Percentiles rank a stretch among this genome's conserved stretches.
Conservation (phyloP, 2,888 invertebrate genomes). For the Mesochorus sp. region DNA sequence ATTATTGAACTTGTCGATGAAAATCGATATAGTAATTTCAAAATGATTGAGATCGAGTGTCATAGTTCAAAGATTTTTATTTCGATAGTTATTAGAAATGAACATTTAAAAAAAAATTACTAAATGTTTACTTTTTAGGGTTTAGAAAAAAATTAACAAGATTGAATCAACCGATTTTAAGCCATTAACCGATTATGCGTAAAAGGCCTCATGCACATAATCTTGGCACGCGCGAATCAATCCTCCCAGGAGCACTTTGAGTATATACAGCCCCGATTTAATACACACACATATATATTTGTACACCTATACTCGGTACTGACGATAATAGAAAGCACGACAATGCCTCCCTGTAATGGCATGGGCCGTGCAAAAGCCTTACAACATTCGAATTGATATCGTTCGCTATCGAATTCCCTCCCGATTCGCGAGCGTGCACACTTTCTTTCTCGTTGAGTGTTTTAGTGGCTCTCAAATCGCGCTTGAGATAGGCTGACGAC, state of each 20-base stretch:
- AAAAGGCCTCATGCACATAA: neutral
- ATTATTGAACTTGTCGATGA: too few relatives aligned
- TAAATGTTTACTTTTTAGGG: too few relatives aligned
- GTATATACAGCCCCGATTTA: slow-evolving; percentile 45
- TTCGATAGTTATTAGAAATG: too few relatives aligned
- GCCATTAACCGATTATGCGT: neutral
- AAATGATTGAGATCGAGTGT: too few relatives aligned
- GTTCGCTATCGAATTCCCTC: slow-evolving; percentile 47
- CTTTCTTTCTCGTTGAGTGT: neutral
- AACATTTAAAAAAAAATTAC: too few relatives aligned
- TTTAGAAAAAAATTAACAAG: neutral
- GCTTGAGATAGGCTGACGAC: slow-evolving; percentile 33
- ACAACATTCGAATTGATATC: slow-evolving; percentile 52
- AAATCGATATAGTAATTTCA: too few relatives aligned
- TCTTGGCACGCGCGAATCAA: slow-evolving; percentile 67
- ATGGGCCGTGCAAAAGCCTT: slow-evolving; percentile 29
- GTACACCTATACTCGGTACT: slow-evolving; percentile 23
- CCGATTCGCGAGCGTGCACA: slow-evolving; percentile 8
- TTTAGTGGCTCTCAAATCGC: too few relatives aligned
- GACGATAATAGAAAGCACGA: slow-evolving; percentile 45
- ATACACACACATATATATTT: slow-evolving; percentile 24
- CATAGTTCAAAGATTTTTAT: too few relatives aligned
- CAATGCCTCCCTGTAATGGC: slow-evolving; percentile 32
- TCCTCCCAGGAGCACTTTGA: slow-evolving; percentile 69
- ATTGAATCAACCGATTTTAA: neutral